Base-by-base conservation (phyloP, 2,797 vertebrate species). In the Megalops cyprinoides region DNA sequence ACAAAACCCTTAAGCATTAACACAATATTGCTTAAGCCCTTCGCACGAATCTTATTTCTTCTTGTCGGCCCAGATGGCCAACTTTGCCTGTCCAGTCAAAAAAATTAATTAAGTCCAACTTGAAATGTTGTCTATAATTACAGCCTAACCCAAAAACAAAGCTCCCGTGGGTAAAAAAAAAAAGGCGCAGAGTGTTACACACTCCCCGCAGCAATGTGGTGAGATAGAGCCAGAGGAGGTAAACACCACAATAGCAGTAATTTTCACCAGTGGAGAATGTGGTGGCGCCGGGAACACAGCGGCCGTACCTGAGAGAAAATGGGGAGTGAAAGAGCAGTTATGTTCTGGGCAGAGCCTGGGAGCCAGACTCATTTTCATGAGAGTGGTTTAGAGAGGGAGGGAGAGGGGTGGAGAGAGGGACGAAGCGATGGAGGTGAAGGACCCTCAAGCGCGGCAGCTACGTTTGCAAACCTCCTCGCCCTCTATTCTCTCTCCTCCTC, bases 321-420 rank as follows among this genome's bases (percentile, higher is more conserved):
- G 86, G 42, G 20, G 85, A 86, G 74, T 82, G 71, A 81, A 81
- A 85, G 81, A 84, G 81, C 60, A 76, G 37, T 86, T 79, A 84
- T 88, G 83, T 85, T n/a, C n/a, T n/a, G n/a, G n/a, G 83, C 86
- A 83, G 81, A 85, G 80, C 76, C 85, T 76, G 78, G 28, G 81
- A 81, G 80, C 82, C 76, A 79, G 71, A 76, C 82, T 89, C 53
- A 82, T 88, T 86, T 89, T 81, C 77, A 83, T 71, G 80, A 85
- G 82, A 88, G 86, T 82, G 83, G 83, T 84, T 86, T 77, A 85
- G 78, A 85, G 78, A 86, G 74, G 56, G 82, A n/a, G 74, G 77
- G 60, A 81, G 42, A 25, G 34, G 87, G 49, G 71, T 48, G 67
- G 3, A 81, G 79, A 81, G 67, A 44, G 34, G 34, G 4, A 46